phyloP scores from a whole-genome alignment of 2,113 vertebrate species.

The Phylloscopus trochiloides region DNA sequence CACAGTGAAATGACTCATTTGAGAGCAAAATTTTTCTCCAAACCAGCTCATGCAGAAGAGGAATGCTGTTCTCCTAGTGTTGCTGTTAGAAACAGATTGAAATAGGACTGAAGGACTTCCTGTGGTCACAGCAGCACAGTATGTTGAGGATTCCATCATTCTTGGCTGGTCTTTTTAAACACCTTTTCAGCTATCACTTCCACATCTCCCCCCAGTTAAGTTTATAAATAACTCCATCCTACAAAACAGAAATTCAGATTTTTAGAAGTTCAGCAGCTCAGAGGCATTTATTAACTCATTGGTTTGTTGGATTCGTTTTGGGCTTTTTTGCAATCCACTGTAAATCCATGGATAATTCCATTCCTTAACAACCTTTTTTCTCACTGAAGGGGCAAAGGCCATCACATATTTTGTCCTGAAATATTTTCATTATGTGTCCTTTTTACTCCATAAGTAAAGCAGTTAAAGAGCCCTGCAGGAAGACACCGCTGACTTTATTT shows the following conservation, averaged over 20 bases:
- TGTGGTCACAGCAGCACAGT: neutral
- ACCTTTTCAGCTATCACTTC: neutral
- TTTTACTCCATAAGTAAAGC: neutral
- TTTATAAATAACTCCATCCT: neutral
- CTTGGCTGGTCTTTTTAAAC: neutral
- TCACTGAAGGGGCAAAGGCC: neutral
- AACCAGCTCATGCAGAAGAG: neutral
- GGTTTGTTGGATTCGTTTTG: accelerated
- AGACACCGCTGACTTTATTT: neutral
- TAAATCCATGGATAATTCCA: neutral
- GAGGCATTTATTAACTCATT: neutral
- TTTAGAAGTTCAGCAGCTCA: neutral
- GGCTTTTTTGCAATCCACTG: neutral
- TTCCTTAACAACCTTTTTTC: neutral
- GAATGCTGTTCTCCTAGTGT: neutral
- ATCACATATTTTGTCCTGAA: neutral
- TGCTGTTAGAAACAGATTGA: neutral
- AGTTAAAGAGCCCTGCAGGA: neutral
- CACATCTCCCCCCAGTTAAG: neutral
- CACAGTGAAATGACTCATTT: neutral
- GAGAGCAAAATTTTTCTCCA: neutral
- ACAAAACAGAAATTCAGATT: neutral
- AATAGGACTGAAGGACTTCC: neutral
- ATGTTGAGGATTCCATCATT: neutral
- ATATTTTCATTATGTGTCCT: neutral